Percentiles rank a stretch among this genome's conserved stretches.
phyloP scores from a whole-genome alignment of 2,113 vertebrate genomes.

The Cyanoramphus novaezelandiae region DNA sequence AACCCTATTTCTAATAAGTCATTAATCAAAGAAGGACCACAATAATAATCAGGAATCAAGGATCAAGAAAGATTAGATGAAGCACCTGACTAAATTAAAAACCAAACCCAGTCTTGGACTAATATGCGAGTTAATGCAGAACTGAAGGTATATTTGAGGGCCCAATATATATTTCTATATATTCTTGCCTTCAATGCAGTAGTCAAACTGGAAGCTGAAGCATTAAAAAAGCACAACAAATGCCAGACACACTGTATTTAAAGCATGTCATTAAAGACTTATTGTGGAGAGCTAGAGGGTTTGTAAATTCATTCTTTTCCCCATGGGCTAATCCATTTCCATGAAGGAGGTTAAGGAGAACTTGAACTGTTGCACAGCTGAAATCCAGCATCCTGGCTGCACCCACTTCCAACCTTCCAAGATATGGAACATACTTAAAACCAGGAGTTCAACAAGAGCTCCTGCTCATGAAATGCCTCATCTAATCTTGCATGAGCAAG shows the following conservation, averaged over 20 bases:
- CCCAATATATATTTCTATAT: not conserved
- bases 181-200: not conserved
- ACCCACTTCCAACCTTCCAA: not conserved
- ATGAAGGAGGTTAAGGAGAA: not conserved
- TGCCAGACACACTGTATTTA: not conserved
- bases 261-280: not conserved
- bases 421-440: not conserved
- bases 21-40: not conserved
- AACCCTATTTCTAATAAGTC: not conserved
- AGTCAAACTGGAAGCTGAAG: not conserved
- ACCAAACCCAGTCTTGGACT: not conserved
- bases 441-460: not conserved
- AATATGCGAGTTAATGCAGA: not conserved
- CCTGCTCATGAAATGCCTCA: not conserved
- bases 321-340: not conserved
- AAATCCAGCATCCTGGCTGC: not conserved
- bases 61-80: not conserved
- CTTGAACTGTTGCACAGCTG: not conserved
- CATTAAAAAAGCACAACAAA: conserved; percentile 6
- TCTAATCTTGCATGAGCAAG: not conserved
- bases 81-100: not conserved
- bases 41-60: not conserved
- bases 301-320: not conserved
- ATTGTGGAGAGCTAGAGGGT: not conserved
- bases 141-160: not conserved